These are phyloP conservation scores for Nineta flava DNA, from an alignment of 2,888 invertebrate genomes.

Conservation along the genomic window DNA sequence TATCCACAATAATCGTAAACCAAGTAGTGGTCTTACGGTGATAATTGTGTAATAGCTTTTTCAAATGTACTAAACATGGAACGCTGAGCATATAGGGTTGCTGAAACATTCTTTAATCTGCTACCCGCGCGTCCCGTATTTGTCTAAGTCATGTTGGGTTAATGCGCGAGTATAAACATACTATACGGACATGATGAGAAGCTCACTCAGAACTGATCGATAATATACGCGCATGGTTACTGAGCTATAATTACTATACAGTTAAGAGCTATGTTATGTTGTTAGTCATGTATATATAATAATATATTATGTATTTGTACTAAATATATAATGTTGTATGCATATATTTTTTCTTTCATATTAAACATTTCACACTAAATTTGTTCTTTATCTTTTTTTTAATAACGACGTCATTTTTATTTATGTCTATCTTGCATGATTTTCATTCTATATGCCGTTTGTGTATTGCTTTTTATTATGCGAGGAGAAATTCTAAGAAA, in stretches of 20 bases:
- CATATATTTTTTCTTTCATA: too few species aligned
- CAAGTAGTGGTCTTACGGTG: not conserved
- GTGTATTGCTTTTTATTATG: too few species aligned
- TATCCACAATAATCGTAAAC: too few species aligned
- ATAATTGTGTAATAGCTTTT: not conserved
- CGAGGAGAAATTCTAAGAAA: too few species aligned
- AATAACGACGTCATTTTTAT: too few species aligned
- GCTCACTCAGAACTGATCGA: conserved; percentile 6
- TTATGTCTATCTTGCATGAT: too few species aligned
- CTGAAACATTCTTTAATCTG: not conserved
- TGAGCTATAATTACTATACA: not conserved
- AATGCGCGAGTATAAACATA: not conserved
- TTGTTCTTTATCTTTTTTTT: too few species aligned
- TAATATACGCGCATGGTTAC: not conserved
- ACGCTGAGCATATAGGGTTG: conserved; percentile 1
- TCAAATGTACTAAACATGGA: not conserved
- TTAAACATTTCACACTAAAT: too few species aligned
- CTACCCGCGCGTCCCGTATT: not conserved
- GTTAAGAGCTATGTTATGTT: not conserved
- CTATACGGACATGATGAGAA: not conserved
- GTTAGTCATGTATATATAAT: not conserved
- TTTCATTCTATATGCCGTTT: too few species aligned
- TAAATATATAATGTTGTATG: too few species aligned
- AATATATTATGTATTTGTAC: too few species aligned
- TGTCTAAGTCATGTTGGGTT: not conserved